Percentiles rank a stretch among this genome's conserved stretches.
Conservation (phyloP, 1,140 invertebrate species). For the Polypedilum vanderplanki region DNA sequence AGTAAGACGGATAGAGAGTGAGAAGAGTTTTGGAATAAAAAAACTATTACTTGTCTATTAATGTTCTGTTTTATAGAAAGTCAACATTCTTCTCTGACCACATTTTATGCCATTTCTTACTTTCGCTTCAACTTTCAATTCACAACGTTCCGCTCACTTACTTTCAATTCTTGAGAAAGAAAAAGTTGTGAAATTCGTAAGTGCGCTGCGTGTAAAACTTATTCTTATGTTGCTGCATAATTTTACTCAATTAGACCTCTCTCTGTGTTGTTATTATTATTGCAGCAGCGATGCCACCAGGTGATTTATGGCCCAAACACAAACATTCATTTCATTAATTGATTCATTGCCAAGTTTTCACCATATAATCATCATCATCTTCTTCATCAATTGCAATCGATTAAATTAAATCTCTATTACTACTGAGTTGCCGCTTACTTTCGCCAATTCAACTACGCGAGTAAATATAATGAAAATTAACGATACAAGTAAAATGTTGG, state of each 20-base stretch:
- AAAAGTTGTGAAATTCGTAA: conserved; percentile 12
- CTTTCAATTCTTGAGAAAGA: conserved; percentile 13
- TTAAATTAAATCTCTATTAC: not conserved
- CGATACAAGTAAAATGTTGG: not conserved
- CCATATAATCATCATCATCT: not conserved
- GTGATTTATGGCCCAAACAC: not conserved
- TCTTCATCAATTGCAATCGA: not conserved
- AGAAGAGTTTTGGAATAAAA: not conserved
- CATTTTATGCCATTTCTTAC: not conserved
- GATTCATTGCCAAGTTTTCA: not conserved
- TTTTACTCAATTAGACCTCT: not conserved
- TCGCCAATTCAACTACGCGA: not conserved
- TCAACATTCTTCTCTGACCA: not conserved
- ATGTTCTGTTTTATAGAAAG: conserved; percentile 4
- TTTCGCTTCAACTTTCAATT: not conserved
- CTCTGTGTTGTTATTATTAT: not conserved
- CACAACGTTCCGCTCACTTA: not conserved
- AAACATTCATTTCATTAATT: not conserved
- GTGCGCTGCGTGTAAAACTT: not conserved
- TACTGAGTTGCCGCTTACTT: not conserved
- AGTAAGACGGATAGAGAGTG: not conserved
- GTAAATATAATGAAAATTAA: not conserved
- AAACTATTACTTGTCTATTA: not conserved
- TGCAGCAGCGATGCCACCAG: not conserved
- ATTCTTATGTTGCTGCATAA: not conserved